Conservation (phyloP, 64 coral and sea anemone genomes). For the Montipora capricornis region DNA sequence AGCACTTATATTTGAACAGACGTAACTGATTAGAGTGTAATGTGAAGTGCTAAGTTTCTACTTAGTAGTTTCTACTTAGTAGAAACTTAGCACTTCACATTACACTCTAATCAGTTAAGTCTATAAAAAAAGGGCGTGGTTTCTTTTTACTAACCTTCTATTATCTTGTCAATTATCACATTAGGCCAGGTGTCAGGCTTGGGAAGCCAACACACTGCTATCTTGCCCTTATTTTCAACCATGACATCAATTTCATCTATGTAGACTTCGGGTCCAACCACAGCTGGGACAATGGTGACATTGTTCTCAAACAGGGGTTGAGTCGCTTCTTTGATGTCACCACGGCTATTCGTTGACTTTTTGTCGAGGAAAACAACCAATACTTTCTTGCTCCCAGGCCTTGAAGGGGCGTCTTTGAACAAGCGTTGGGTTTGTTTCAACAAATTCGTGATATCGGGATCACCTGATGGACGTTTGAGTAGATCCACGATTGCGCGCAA, state of each 20-base stretch:
- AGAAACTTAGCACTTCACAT: too few species aligned
- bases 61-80: too few species aligned
- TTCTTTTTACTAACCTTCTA: neutral
- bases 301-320: conserved; percentile 9
- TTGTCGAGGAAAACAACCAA: conserved; percentile 20
- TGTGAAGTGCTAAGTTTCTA: too few species aligned
- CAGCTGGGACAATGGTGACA: conserved; percentile 51
- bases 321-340: conserved; percentile 31
- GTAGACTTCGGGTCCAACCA: conserved; percentile 49
- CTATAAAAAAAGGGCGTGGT: too few species aligned
- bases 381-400: conserved; percentile 19
- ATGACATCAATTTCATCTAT: conserved; percentile 45
- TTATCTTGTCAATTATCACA: neutral
- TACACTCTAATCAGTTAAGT: too few species aligned
- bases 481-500: neutral
- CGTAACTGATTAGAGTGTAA: too few species aligned
- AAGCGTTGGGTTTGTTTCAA: conserved; percentile 21
- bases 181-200: conserved; percentile 7
- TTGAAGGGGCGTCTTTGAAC: conserved; percentile 32
- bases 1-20: too few species aligned
- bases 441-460: conserved; percentile 7
- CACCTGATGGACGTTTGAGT: conserved; percentile 8
- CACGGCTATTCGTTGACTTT: conserved; percentile 8
- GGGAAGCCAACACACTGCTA: neutral
- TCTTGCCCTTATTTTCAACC: neutral